Base-by-base conservation (phyloP, 2,113 vertebrate genomes). In the Helogale parvula region DNA sequence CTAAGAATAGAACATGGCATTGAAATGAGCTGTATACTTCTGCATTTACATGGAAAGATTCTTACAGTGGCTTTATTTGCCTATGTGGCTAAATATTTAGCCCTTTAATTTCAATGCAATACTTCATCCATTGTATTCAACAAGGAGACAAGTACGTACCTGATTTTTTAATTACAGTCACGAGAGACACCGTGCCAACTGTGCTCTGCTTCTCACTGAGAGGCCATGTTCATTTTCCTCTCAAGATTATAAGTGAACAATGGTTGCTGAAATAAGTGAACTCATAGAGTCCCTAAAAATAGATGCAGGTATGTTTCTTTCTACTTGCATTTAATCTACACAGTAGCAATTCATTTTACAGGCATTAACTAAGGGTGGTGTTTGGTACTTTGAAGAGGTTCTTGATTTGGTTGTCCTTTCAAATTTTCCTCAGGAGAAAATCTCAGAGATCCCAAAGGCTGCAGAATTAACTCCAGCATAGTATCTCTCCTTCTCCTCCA, bases 1-100 rank as follows among this genome's bases (percentile, higher is more conserved):
- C 97, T 98, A 96, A 98, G 93, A 98, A 97, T 98, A 98, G 96
- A 98, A 97, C 94, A 77, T 60, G 12, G 41, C 93, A 97, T 81
- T 92, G 93, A 97, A 97, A 96, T 95, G 90, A 96, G 87, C 95
- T 96, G 87, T 96, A 71, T 82, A 94, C 33, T 93, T 93, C 57
- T 95, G 63, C 76, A 76, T 98, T 97, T 93, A 95, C 54, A 95
- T 54, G 71, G 82, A 83, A 94, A 83, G 92, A 92, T 81, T 77
- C 84, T 94, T 74, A 79, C 27, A 93, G 47, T 92, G 65, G 45
- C 41, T 96, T 92, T 90, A 96, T 92, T 96, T 97, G 84, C 57
- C 65, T 92, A 16, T 29, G 52, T 85, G 60, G 71, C 76, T 94
- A 77, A 66, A 92, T 96, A 92, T 52, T 90, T 90, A 95, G 71